These are phyloP conservation scores for Catostylus mosaicus DNA, from an alignment of 30 jellyfish, hydroid and myxozoan genomes.

Conservation along the genomic window DNA sequence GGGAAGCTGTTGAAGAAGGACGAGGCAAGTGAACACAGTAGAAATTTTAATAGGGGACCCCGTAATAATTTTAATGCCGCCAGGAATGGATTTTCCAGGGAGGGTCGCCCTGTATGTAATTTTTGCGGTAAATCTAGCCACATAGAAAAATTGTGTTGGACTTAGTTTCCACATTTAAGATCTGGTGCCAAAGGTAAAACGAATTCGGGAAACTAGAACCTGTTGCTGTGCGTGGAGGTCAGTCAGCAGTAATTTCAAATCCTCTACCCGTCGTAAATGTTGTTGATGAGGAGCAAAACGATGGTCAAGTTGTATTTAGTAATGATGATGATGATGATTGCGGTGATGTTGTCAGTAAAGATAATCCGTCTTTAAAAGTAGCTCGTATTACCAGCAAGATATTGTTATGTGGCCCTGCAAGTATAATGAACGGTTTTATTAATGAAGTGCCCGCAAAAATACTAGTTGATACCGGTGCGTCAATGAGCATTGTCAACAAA, in stretches of 20 bases:
- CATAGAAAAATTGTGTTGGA: conserved; percentile 43
- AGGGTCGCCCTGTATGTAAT: conserved; percentile 43
- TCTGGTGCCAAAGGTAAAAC: not conserved
- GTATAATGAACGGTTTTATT: conserved; percentile 29
- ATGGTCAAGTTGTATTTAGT: not conserved
- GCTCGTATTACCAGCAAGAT: conserved; percentile 5
- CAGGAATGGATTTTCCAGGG: not conserved
- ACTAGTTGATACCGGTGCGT: conserved; percentile 51
- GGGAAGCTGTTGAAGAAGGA: conserved; percentile 17
- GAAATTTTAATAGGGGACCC: not conserved
- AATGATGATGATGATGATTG: not conserved
- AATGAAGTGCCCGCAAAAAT: conserved; percentile 42
- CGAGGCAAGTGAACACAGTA: not conserved
- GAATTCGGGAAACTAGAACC: conserved; percentile 63
- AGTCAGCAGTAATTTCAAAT: conserved; percentile 28
- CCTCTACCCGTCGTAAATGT: conserved; percentile 17
- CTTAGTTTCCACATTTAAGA: not conserved
- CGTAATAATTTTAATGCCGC: too few relatives aligned
- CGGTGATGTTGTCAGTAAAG: not conserved
- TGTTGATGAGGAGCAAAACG: not conserved
- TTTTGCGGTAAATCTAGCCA: conserved; percentile 49
- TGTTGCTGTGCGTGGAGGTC: conserved; percentile 65
- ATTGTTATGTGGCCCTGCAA: conserved; percentile 44
- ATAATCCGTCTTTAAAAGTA: not conserved
- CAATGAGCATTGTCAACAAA: conserved; percentile 55